Evolutionary conservation across 2,888 invertebrate species (phyloP).

Genomic region (Axea sp.): DNA sequence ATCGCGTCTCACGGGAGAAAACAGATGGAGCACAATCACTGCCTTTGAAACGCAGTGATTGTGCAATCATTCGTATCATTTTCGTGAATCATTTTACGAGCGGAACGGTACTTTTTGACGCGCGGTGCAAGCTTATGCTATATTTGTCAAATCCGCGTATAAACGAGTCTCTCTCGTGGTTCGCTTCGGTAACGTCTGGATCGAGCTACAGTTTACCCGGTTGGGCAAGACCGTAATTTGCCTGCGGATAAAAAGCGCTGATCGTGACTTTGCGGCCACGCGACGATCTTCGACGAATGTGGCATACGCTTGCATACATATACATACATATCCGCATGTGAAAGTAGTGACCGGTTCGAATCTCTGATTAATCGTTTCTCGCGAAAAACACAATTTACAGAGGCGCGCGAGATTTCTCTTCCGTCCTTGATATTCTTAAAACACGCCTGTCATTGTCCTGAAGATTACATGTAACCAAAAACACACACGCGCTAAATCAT

Average conservation of each 20-base stretch:
- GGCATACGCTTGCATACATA: slow-evolving; percentile 52
- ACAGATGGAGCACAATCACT: slow-evolving; percentile 31
- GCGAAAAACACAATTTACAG: slow-evolving; percentile 70
- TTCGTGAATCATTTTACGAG: slow-evolving; percentile 25
- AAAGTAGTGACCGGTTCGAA: slow-evolving; percentile 64
- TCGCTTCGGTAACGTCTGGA: slow-evolving; percentile 33
- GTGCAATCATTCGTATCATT: too few species aligned
- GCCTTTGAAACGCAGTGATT: too few species aligned
- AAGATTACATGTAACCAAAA: slow-evolving; percentile 34
- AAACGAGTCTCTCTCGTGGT: slow-evolving; percentile 51
- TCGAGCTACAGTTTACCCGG: slow-evolving; percentile 54
- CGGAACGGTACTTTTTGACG: slow-evolving; percentile 54
- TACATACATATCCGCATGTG: slow-evolving; percentile 58
- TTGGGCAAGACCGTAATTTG: slow-evolving; percentile 61
- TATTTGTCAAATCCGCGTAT: slow-evolving; percentile 53
- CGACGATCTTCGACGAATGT: slow-evolving; percentile 60
- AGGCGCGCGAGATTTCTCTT: slow-evolving; percentile 70
- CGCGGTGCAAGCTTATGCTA: slow-evolving; percentile 30
- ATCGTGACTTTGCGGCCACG: slow-evolving; percentile 63
- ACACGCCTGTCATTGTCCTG: slow-evolving; percentile 49
- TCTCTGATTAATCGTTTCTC: slow-evolving; percentile 65
- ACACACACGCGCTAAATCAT: slow-evolving; percentile 27
- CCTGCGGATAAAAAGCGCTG: slow-evolving; percentile 54
- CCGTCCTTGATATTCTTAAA: slow-evolving; percentile 43
- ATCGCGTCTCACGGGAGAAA: too few species aligned